Evolutionary conservation across 2,888 invertebrate species (phyloP).

Genomic region (Caenorhabditis auriculariae): DNA sequence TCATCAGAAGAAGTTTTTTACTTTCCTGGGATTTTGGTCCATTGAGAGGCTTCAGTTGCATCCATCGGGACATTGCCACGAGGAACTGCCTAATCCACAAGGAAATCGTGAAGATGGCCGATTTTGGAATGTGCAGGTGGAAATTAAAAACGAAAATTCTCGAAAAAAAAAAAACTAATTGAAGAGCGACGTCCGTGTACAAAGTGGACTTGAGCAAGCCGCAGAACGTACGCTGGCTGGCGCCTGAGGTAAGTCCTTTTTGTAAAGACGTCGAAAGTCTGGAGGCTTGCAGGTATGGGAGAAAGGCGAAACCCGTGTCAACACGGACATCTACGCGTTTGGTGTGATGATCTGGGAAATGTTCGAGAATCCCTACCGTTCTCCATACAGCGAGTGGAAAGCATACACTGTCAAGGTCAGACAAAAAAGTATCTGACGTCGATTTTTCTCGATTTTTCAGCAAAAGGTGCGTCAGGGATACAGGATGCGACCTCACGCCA

Average conservation of each 20-base stretch:
- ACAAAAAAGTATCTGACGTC: background rate
- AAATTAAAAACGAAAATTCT: background rate
- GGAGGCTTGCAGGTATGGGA: constrained; percentile 37
- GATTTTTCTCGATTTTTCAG: constrained; percentile 8
- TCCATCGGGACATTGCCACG: constrained; percentile 54
- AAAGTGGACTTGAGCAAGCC: constrained; percentile 50
- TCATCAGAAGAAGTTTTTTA: constrained; percentile 37
- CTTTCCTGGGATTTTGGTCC: background rate
- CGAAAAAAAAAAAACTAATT: background rate
- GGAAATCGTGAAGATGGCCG: constrained; percentile 48
- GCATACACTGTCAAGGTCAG: constrained; percentile 47
- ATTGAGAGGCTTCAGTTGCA: constrained; percentile 27
- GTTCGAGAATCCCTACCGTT: constrained; percentile 48
- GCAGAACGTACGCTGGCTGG: constrained; percentile 54
- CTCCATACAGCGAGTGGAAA: constrained; percentile 49
- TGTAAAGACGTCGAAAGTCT: background rate
- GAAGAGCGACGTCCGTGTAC: constrained; percentile 26
- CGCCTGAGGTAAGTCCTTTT: constrained; percentile 35
- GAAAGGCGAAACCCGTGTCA: constrained; percentile 49
- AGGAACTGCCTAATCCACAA: constrained; percentile 50
- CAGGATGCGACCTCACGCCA: constrained; percentile 39
- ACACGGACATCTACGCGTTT: constrained; percentile 54
- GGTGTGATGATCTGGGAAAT: constrained; percentile 54
- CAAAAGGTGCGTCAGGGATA: constrained; percentile 48
- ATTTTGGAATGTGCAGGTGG: constrained; percentile 53